Conservation (phyloP, 2,888 invertebrate genomes). For the Rhagonycha fulva region DNA sequence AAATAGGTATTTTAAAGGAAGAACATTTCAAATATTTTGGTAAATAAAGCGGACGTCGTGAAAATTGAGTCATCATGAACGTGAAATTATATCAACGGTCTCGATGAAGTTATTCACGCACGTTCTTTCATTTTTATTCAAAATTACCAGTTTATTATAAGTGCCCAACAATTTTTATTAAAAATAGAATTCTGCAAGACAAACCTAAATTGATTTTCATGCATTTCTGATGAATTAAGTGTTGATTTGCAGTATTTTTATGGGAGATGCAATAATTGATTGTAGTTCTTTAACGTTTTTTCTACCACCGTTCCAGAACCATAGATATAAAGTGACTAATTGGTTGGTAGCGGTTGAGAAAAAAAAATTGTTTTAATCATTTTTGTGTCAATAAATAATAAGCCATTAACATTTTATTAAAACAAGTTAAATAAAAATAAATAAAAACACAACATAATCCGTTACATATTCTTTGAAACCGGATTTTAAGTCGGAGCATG, state of each 20-base stretch:
- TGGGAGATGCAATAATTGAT: not conserved
- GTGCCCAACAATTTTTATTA: too few relatives aligned
- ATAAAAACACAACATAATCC: conserved; percentile 4
- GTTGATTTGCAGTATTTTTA: not conserved
- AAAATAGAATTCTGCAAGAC: too few relatives aligned
- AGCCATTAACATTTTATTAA: conserved; percentile 11
- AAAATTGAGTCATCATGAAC: not conserved
- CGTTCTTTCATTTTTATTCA: not conserved
- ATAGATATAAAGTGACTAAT: not conserved
- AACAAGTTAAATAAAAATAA: conserved; percentile 14
- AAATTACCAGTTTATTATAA: not conserved
- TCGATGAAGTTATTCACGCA: not conserved
- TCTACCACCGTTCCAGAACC: not conserved
- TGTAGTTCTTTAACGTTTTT: not conserved
- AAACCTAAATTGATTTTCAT: not conserved
- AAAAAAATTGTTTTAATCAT: not conserved
- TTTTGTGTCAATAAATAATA: not conserved
- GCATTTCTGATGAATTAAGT: not conserved
- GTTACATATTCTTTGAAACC: conserved; percentile 13
- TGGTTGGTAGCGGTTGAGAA: not conserved
- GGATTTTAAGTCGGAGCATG: conserved; percentile 7
- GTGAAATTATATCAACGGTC: not conserved
- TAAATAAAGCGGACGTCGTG: not conserved
- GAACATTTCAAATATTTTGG: not conserved
- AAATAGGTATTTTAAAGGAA: too few relatives aligned